Conservation (phyloP, 2,113 vertebrate species). For the Paedocypris sp. region DNA sequence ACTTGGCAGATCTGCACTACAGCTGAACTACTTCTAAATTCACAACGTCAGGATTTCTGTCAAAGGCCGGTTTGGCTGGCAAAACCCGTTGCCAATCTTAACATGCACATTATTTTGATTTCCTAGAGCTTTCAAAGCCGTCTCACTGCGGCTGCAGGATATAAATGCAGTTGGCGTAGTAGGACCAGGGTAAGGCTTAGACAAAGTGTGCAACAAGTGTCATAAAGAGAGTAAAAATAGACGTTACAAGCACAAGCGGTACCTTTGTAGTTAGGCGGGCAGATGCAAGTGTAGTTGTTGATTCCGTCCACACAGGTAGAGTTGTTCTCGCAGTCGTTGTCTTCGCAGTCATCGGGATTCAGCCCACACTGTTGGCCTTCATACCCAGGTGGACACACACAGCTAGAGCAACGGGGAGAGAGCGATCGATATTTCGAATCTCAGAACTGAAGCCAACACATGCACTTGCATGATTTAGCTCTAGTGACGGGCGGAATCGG, state of each 20-base stretch:
- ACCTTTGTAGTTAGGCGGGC: constrained; percentile 86
- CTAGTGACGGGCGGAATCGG: not conserved
- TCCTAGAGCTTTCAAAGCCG: constrained; percentile 16
- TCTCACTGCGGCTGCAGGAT: constrained; percentile 2
- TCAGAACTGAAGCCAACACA: not conserved
- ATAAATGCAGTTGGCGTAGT: constrained; percentile 3
- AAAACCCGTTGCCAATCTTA: not conserved
- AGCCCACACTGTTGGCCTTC: constrained; percentile 81
- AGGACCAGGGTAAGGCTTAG: not conserved
- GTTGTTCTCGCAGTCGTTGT: constrained; percentile 95
- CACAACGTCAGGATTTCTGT: constrained; percentile 16
- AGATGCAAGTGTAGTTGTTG: constrained; percentile 90
- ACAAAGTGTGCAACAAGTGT: not conserved
- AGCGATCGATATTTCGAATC: not conserved
- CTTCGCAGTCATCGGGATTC: constrained; percentile 89
- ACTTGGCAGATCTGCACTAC: constrained; percentile 6
- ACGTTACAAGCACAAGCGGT: not conserved
- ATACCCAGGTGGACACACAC: constrained; percentile 76
- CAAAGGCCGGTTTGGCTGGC: constrained; percentile 2
- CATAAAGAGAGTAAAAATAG: not conserved
- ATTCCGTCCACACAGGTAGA: constrained; percentile 86
- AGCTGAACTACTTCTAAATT: constrained; percentile 14
- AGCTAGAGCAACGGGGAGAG: constrained; percentile 53
- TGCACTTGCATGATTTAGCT: not conserved
- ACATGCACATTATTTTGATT: constrained; percentile 14